These are phyloP conservation scores for Drosophila macrospina DNA, from an alignment of 2,888 invertebrate genomes.

Conservation along the genomic window DNA sequence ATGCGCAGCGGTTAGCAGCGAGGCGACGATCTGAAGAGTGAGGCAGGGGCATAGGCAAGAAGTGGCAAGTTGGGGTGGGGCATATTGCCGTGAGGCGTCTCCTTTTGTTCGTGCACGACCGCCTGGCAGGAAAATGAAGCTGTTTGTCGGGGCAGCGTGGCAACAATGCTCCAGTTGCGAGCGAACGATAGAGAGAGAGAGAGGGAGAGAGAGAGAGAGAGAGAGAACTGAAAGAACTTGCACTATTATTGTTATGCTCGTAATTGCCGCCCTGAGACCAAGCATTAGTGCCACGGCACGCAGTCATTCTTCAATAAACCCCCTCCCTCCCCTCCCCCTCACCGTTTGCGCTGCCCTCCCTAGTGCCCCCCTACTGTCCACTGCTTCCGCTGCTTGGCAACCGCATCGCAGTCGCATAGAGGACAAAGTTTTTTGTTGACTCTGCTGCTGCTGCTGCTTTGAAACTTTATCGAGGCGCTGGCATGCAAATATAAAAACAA, in stretches of 20 bases:
- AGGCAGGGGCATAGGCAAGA: neutral
- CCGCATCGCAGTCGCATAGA: conserved; percentile 40
- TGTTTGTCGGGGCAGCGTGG: conserved; percentile 48
- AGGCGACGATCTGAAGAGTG: conserved; percentile 5
- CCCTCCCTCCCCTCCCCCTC: conserved; percentile 1
- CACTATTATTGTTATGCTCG: conserved; percentile 18
- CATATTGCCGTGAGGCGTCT: conserved; percentile 3
- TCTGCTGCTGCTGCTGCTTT: conserved; percentile 10
- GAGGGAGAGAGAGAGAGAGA: conserved; percentile 10
- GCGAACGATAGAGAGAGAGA: conserved; percentile 1
- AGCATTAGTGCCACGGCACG: conserved; percentile 72
- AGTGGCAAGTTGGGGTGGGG: neutral
- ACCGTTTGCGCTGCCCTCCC: no score
- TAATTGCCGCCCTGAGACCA: conserved; percentile 72
- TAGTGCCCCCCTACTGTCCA: conserved; percentile 8
- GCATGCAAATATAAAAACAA: conserved; percentile 45
- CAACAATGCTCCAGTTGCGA: conserved; percentile 53
- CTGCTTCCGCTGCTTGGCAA: conserved; percentile 40
- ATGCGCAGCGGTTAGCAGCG: conserved; percentile 59
- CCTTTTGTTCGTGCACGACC: conserved; percentile 67
- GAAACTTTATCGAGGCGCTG: conserved; percentile 47
- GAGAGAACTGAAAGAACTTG: conserved; percentile 1
- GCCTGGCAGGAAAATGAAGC: conserved; percentile 71
- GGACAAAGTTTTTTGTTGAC: conserved; percentile 28
- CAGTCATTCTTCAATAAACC: conserved; percentile 27